These are phyloP conservation scores for Passer montanus DNA, from an alignment of 2,113 vertebrate species.

Conservation along the genomic window DNA sequence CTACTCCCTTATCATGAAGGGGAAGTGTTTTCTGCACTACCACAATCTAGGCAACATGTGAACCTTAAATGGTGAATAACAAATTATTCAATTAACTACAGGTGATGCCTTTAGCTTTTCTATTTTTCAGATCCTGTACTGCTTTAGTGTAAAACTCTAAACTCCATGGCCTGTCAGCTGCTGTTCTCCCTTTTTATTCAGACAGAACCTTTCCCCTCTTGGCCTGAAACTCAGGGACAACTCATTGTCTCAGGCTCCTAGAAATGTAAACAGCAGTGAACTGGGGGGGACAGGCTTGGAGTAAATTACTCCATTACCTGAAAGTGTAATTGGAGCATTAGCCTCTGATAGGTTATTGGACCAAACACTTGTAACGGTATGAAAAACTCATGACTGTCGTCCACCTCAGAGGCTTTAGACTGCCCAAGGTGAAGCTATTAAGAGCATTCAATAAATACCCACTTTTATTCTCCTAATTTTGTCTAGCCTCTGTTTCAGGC, in stretches of 20 bases:
- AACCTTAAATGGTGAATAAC: neutral
- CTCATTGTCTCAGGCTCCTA: neutral
- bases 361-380: neutral
- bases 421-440: neutral
- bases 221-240: neutral
- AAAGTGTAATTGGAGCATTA: neutral
- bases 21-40: neutral
- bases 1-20: neutral
- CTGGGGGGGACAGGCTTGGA: neutral
- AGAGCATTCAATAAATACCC: neutral
- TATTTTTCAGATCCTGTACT: neutral
- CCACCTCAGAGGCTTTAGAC: neutral
- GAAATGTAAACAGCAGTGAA: neutral
- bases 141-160: neutral
- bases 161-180: neutral
- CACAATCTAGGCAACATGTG: neutral
- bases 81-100: neutral
- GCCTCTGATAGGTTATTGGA: neutral
- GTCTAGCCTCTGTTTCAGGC: neutral
- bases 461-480: neutral
- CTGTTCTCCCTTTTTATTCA: neutral
- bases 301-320: neutral
- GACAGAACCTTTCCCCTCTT: neutral
- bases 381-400: rapidly evolving
- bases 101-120: neutral